These are phyloP conservation scores for Xenus cinereus DNA, from an alignment of 2,113 vertebrate species.

Conservation along the genomic window DNA sequence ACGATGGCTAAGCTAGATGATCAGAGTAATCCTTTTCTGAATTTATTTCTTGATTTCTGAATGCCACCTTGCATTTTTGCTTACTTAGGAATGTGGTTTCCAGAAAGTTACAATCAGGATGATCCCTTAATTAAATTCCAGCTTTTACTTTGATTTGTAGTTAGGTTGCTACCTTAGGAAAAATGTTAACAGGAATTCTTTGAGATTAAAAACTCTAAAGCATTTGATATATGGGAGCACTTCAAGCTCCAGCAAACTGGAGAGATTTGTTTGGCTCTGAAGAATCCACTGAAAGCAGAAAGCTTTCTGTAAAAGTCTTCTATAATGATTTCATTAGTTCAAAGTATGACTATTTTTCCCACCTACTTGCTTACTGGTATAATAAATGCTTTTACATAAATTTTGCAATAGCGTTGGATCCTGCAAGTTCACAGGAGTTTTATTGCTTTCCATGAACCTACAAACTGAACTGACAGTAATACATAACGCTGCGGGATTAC, in stretches of 20 bases:
- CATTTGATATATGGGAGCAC: neutral
- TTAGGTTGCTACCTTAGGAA: neutral
- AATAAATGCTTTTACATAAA: neutral
- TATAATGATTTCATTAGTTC: neutral
- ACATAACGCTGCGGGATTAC: fast-evolving
- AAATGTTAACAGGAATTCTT: neutral
- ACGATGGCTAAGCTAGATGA: neutral
- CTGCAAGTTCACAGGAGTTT: neutral
- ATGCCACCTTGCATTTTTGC: neutral
- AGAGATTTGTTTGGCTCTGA: neutral
- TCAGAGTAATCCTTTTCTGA: neutral
- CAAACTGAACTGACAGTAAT: neutral
- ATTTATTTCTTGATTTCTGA: neutral
- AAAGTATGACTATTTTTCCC: neutral
- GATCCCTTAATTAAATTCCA: neutral
- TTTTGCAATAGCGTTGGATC: neutral
- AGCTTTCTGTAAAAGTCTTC: neutral
- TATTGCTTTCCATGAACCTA: neutral
- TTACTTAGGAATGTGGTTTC: neutral
- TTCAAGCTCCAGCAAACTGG: neutral
- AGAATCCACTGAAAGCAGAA: neutral
- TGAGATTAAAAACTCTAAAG: neutral
- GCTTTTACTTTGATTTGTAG: neutral
- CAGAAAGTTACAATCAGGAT: neutral
- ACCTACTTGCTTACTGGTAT: neutral